Evolutionary conservation across 1,140 invertebrate genomes (phyloP), one percentile per base, ranked within the genome.

Genomic region (Trichogramma pretiosum): DNA sequence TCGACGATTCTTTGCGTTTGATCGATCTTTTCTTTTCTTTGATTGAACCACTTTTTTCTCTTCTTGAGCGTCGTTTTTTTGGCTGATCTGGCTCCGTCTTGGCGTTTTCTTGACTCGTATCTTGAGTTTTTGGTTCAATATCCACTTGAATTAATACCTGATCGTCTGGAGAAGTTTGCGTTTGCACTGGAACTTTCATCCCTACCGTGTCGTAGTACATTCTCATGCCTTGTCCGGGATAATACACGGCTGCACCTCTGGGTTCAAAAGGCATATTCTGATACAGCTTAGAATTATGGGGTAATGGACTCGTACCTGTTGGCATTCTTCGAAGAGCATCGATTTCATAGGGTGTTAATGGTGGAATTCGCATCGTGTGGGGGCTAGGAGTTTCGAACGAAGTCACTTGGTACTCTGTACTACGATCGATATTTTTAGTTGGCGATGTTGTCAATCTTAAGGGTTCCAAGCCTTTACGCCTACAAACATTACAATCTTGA

Each of bases 361-460:
- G 43, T 7, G 59, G 60, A 18, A 62, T 52, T 26, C 57, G 57
- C 5, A 70, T 38, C 10, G 59, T 65, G 2, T 56, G 60, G 1
- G 69, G 66, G 55, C 60, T 68, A 0, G 67, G 68, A 9, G 48
- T 63, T 46, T 70, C 68, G 46, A 72, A 71, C 3, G 69, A 72
- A 0, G 68, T 72, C 14, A 67, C 62, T 30, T 71, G 65, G 22
- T 58, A 65, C 3, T 63, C 59, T 8, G 56, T 57, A 1, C 24
- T 19, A 0, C 26, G 43, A 17, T 40, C 38, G 11, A 30, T 9
- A 8, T 32, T 10, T 26, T 46, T 51, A 5, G 36, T n/a, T 2
- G 43, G 16, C 3, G 50, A 44, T 11, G 50, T 54, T 24, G 37
- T 41, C 16, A 56, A 24, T 17, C 45, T 32, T 9, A 52, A 23